Evolutionary conservation across 2,797 vertebrate species (phyloP), one percentile per base, ranked within the genome.

Genomic region (Chaetodon trifasciatus): DNA sequence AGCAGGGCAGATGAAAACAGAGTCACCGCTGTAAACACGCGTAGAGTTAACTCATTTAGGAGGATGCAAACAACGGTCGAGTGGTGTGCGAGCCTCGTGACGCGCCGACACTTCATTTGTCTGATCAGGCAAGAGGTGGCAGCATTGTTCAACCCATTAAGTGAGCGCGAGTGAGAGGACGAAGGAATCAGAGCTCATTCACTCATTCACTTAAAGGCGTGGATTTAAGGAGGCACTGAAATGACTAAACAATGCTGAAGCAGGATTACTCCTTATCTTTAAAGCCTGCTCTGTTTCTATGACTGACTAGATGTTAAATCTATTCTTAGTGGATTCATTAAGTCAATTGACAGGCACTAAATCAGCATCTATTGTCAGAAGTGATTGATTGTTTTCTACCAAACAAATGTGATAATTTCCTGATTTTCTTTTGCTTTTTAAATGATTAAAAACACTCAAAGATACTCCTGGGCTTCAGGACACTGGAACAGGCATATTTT

Each of bases 81-180:
- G 46, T 70, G 39, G 52, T 21, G 40, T 66, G 15, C 13, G 57
- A 19, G 28, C 5, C 35, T 74, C 12, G 73, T 61, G 7, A 83
- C 32, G 47, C 6, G 13, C 35, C 2, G 16, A 52, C 39, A 23
- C 19, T 62, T 62, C 57, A 86, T 79, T 84, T 79, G 49, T 74
- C 46, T 79, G 10, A 39, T 75, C 50, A 78, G 81, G 82, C 91
- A 91, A 76, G 67, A 92, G 90, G 84, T 89, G 90, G 91, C 91
- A 90, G 90, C 79, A 91, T 92, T 89, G 88, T 32, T 76, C 76
- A 88, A 79, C 55, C 3, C 64, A 85, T 67, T 32, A 76, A 11
- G 4, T 55, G 17, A 67, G 66, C 17, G 37, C 8, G 13, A 17
- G 32, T 39, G 60, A 62, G 35, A n/a, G 3, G 55, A 50, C 35